These are phyloP conservation scores for Alosa alosa DNA, from an alignment of 2,113 vertebrate species.

Conservation along the genomic window DNA sequence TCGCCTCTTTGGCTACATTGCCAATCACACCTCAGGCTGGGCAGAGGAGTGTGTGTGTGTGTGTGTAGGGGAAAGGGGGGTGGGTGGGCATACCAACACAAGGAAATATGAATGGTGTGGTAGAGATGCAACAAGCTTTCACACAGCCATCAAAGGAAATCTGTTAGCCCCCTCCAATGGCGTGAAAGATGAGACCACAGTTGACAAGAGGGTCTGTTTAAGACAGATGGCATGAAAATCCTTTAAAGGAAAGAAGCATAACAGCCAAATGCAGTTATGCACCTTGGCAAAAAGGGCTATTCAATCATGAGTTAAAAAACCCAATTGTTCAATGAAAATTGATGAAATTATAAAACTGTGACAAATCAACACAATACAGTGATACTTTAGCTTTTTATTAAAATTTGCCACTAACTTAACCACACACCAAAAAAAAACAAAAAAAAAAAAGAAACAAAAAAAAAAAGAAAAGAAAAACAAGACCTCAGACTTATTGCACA, in stretches of 20 bases:
- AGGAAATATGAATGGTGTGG: conserved; percentile 17
- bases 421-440: neutral
- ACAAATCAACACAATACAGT: neutral
- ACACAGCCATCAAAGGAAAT: conserved; percentile 38
- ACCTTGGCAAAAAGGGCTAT: neutral
- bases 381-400: neutral
- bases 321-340: neutral
- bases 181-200: neutral
- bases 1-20: conserved; percentile 20
- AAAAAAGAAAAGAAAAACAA: conserved; percentile 20
- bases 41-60: neutral
- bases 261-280: neutral
- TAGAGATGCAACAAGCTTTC: neutral
- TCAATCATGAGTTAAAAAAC: too few relatives aligned
- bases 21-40: conserved; percentile 20
- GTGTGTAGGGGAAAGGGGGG: neutral
- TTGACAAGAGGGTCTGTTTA: neutral
- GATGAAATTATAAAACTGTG: neutral
- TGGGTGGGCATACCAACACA: conserved; percentile 21
- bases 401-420: neutral
- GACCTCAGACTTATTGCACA: conserved; percentile 60
- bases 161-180: neutral
- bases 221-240: conserved; percentile 4
- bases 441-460: neutral
- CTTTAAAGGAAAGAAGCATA: neutral